A percentile compares a stretch with the other conserved stretches of the same genome.
These are phyloP conservation scores for Temnopleurus reevesii DNA, from an alignment of 53 echinoderm and acorn worm species.

Conservation along the genomic window DNA sequence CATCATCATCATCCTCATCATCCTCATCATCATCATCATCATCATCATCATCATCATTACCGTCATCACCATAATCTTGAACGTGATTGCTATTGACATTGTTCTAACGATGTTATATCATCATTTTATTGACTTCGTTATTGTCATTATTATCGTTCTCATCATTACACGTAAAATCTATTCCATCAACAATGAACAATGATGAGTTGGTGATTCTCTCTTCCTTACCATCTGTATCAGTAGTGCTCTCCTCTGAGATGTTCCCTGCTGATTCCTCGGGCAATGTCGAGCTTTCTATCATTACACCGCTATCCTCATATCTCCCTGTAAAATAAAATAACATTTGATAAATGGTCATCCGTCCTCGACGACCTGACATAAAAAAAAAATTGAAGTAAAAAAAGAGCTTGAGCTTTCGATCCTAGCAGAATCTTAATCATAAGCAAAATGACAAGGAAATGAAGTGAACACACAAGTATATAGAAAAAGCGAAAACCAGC, in stretches of 20 bases:
- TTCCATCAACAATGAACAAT: too few species aligned
- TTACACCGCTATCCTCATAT: background rate
- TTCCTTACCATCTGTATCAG: background rate
- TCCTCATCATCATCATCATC: background rate
- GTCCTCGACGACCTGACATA: background rate
- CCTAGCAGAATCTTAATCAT: too few species aligned
- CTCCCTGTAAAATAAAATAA: background rate
- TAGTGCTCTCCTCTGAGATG: background rate
- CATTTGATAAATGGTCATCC: too few species aligned
- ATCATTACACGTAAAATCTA: too few species aligned
- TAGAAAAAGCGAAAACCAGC: too few species aligned
- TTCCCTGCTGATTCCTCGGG: constrained; percentile 13
- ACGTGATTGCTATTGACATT: background rate
- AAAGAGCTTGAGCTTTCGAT: too few species aligned
- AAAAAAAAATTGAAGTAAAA: background rate
- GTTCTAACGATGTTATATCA: too few species aligned
- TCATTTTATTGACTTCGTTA: background rate
- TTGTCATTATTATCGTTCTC: background rate
- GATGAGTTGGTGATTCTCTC: background rate
- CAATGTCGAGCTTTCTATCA: background rate
- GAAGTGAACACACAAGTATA: too few species aligned
- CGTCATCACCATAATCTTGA: background rate
- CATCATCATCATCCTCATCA: background rate
- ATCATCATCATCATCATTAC: background rate
- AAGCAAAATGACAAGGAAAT: too few species aligned